Conservation (phyloP, 2,797 vertebrate species). For the Gambusia yucatana region DNA sequence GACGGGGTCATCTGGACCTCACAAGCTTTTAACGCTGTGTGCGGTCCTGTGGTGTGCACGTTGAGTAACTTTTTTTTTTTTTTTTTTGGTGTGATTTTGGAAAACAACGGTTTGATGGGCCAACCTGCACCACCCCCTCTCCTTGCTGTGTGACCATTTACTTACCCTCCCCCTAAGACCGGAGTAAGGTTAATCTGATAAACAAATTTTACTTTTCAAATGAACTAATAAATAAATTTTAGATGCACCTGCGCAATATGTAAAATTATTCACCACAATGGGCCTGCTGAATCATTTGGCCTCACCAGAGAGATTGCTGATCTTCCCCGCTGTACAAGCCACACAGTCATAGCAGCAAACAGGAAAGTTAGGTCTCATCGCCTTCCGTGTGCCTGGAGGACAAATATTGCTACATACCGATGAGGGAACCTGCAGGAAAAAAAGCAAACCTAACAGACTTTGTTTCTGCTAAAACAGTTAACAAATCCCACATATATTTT, state of each 20-base stretch:
- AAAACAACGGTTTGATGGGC: no score
- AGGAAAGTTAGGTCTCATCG: conserved; percentile 81
- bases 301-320: conserved; percentile 86
- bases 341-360: conserved; percentile 87
- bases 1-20: no score
- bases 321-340: conserved; percentile 83
- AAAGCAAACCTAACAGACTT: conserved; percentile 30
- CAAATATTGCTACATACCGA: conserved; percentile 84
- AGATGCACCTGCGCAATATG: background rate
- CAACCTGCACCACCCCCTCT: no score
- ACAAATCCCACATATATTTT: background rate
- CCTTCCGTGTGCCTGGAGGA: conserved; percentile 81
- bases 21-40: no score
- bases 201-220: background rate
- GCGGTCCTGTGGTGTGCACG: no score
- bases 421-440: conserved; percentile 76
- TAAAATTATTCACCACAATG: conserved; percentile 14
- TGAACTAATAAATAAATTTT: background rate
- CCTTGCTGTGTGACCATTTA: no score
- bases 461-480: conserved; percentile 13
- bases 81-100: no score
- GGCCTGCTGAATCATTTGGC: conserved; percentile 11
- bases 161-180: no score
- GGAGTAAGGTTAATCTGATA: background rate
- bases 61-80: no score